phyloP scores from a whole-genome alignment of 2,113 vertebrate species.

The Marmota monax region DNA sequence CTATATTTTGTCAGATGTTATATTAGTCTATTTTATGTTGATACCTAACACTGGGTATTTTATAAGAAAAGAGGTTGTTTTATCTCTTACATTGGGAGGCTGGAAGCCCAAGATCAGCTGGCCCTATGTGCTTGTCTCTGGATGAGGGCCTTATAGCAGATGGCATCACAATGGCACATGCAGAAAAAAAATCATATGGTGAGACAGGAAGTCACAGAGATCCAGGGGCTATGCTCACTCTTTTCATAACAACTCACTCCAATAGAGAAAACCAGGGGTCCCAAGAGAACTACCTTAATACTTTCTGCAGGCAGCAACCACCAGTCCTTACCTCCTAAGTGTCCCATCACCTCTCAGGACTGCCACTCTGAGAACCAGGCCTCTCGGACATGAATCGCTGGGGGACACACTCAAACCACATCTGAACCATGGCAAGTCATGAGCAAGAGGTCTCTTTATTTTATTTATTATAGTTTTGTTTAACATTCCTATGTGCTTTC shows the following conservation, averaged over 20 bases:
- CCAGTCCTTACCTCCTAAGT: neutral
- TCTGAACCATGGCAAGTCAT: neutral
- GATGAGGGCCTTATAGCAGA: neutral
- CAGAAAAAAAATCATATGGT: neutral
- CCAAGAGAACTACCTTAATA: neutral
- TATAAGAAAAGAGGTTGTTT: neutral
- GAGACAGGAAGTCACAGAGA: neutral
- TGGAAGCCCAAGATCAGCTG: neutral
- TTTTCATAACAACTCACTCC: neutral
- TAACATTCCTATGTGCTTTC: neutral
- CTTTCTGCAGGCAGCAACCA: too few species aligned
- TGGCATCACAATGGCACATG: too few species aligned
- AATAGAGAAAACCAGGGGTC: neutral
- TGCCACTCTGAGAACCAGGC: neutral
- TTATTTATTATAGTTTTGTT: neutral
- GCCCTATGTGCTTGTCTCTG: neutral
- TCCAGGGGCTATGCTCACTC: too few species aligned
- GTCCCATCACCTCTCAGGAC: neutral
- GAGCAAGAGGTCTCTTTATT: neutral
- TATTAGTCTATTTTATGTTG: neutral
- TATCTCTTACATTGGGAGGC: neutral
- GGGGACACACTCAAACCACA: neutral
- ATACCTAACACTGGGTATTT: neutral
- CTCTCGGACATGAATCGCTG: neutral
- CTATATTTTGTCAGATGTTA: neutral